These are phyloP conservation scores for Lichenostomus cassidix DNA, from an alignment of 2,113 vertebrate species.

Conservation along the genomic window DNA sequence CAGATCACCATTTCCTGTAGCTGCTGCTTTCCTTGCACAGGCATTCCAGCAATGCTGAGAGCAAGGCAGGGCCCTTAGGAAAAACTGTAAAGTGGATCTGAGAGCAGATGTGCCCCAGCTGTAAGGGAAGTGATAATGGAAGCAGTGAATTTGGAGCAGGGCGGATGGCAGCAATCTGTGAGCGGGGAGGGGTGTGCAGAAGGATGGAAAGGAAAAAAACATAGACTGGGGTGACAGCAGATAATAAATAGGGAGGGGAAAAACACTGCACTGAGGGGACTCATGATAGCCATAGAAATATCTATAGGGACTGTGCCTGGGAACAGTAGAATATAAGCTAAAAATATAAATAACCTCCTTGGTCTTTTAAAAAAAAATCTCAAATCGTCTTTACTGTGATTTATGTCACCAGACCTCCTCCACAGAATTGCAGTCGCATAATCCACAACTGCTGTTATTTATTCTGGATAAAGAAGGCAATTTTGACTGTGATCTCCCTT, in stretches of 20 bases:
- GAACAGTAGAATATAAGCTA: neutral
- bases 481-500: slow-evolving; percentile 57
- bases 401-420: neutral
- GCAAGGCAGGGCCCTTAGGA: slow-evolving; percentile 2
- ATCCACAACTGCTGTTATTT: slow-evolving; percentile 40
- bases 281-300: neutral
- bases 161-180: neutral
- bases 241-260: neutral
- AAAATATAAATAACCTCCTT: neutral
- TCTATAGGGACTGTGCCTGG: neutral
- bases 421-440: neutral
- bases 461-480: slow-evolving; percentile 35
- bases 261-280: neutral
- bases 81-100: neutral
- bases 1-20: slow-evolving; percentile 20
- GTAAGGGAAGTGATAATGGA: slow-evolving; percentile 6
- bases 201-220: neutral
- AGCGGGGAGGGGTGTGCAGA: neutral
- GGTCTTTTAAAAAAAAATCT: neutral
- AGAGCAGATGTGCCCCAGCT: slow-evolving; percentile 52
- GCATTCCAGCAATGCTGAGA: neutral
- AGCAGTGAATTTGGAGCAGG: neutral
- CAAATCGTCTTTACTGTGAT: neutral
- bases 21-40: neutral
- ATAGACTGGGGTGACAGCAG: neutral